Conservation (phyloP, 2,888 invertebrate genomes). For the Sycophila texana region DNA sequence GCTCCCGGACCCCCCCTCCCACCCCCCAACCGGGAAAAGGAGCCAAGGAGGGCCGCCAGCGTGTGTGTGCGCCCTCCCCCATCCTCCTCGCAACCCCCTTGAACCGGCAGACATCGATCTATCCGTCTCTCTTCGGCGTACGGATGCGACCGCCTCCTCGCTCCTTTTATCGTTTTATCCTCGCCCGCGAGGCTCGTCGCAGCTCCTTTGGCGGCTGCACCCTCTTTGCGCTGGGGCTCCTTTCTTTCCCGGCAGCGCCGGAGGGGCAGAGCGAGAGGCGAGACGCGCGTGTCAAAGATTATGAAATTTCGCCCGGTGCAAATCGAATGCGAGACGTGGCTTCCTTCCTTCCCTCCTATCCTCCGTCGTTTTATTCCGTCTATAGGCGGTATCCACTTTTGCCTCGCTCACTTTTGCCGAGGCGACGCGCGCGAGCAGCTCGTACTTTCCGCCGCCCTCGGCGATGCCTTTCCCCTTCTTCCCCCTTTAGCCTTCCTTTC, state of each 20-base stretch:
- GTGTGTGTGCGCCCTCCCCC: neutral
- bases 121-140: slow-evolving; percentile 13
- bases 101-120: slow-evolving; percentile 27
- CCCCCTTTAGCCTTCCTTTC: neutral
- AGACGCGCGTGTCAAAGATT: slow-evolving; percentile 61
- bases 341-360: neutral
- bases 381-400: neutral
- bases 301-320: slow-evolving; percentile 63
- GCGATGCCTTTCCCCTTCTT: neutral
- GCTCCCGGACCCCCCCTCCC: too few species aligned
- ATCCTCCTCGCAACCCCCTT: neutral
- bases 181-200: slow-evolving; percentile 1
- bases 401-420: slow-evolving; percentile 4
- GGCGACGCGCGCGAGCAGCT: slow-evolving; percentile 2
- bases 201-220: neutral
- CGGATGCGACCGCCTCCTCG: slow-evolving; percentile 1
- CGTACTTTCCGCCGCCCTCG: slow-evolving; percentile 25
- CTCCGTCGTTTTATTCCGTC: neutral
- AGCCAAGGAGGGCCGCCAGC: neutral
- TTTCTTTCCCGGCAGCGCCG: neutral
- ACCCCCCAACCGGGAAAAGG: too few species aligned
- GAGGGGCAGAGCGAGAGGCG: neutral
- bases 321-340: slow-evolving; percentile 61
- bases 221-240: neutral
- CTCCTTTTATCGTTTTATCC: slow-evolving; percentile 31